Conservation (phyloP, 1,140 invertebrate species). For the Atta colombica region DNA sequence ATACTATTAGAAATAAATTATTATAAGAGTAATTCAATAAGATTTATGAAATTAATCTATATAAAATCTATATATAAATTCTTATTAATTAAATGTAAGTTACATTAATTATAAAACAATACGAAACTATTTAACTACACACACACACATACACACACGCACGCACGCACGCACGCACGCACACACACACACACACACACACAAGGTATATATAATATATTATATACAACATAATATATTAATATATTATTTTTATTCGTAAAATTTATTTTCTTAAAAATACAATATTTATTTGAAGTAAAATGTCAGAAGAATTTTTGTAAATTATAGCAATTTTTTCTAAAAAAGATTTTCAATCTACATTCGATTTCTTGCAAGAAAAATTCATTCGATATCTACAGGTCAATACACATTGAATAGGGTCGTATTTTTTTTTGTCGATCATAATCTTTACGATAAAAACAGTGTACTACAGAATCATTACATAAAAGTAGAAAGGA, state of each 20-base stretch:
- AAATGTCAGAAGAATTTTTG: background rate
- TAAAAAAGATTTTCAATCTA: background rate
- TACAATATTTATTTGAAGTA: background rate
- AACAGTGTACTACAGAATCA: constrained; percentile 19
- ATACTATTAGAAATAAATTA: background rate
- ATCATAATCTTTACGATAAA: constrained; percentile 40
- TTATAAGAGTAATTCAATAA: background rate
- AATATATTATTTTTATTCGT: too few relatives aligned
- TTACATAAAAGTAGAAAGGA: constrained; percentile 54
- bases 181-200: too few relatives aligned
- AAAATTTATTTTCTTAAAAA: background rate
- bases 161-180: too few relatives aligned
- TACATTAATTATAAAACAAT: background rate
- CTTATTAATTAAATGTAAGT: background rate
- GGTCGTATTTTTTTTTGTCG: background rate
- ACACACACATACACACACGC: too few relatives aligned
- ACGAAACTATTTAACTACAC: background rate
- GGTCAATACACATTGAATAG: background rate
- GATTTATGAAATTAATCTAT: background rate
- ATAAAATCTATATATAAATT: background rate
- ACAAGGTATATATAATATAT: too few relatives aligned
- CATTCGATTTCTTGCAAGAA: background rate
- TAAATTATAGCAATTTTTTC: background rate
- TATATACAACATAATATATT: too few relatives aligned
- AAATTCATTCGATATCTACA: background rate